Evolutionary conservation across 2,113 vertebrate genomes (phyloP).

Genomic region (Antennarius striatus): DNA sequence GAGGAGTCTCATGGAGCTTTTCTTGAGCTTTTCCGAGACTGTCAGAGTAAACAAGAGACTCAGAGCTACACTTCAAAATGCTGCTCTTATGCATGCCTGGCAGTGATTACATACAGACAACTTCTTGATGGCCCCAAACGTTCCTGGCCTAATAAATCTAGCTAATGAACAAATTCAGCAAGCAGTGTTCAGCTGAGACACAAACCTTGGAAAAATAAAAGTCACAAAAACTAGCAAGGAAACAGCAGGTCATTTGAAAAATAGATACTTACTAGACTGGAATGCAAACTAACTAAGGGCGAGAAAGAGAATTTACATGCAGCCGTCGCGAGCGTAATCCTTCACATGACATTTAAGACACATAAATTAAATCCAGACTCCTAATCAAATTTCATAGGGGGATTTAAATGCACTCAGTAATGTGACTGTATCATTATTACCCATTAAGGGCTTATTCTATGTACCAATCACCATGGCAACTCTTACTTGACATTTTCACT

Average conservation of each 20-base stretch:
- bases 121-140: conserved; percentile 18
- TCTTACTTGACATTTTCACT: conserved; percentile 69
- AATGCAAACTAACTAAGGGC: conserved; percentile 62
- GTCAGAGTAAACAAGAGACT: conserved; percentile 55
- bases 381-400: conserved; percentile 48
- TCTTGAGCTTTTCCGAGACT: conserved; percentile 45
- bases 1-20: conserved; percentile 56
- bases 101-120: conserved; percentile 31
- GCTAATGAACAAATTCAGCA: conserved; percentile 37
- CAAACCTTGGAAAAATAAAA: conserved; percentile 9
- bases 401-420: conserved; percentile 22
- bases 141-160: conserved; percentile 19
- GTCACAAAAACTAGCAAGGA: conserved; percentile 43
- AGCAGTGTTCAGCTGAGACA: conserved; percentile 30
- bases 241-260: conserved; percentile 66
- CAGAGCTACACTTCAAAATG: conserved; percentile 40
- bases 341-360: conserved; percentile 60
- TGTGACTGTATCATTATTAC: conserved; percentile 29
- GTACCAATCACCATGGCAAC: conserved; percentile 80
- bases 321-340: conserved; percentile 70
- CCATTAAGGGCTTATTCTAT: conserved; percentile 43
- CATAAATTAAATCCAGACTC: conserved; percentile 40
- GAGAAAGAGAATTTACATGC: conserved; percentile 62
- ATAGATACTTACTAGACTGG: conserved; percentile 55
- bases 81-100: conserved; percentile 19